Conservation (phyloP, 1,140 invertebrate genomes). For the Heliconius congener region DNA sequence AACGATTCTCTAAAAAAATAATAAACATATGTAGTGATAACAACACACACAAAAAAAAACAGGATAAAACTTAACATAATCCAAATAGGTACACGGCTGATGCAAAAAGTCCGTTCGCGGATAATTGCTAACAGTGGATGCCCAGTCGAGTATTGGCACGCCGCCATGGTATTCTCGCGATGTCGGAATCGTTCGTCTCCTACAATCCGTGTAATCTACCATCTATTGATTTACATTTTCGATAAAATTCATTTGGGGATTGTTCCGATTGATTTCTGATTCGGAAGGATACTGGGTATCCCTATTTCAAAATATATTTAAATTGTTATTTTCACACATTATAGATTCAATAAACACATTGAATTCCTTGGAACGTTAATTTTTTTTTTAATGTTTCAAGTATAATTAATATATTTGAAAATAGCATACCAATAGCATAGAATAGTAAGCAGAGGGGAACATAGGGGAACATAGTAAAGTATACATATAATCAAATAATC, state of each 20-base stretch:
- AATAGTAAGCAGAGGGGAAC: too few relatives aligned
- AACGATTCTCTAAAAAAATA: not conserved
- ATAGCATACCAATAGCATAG: too few relatives aligned
- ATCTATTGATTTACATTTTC: constrained; percentile 33
- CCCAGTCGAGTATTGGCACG: constrained; percentile 36
- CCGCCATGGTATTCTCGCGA: constrained; percentile 38
- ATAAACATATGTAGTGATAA: not conserved
- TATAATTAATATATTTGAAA: too few relatives aligned
- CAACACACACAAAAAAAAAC: not conserved
- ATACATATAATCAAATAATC: too few relatives aligned
- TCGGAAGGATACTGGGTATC: not conserved
- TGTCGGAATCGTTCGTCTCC: constrained; percentile 39
- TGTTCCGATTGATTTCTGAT: not conserved
- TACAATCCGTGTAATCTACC: constrained; percentile 40
- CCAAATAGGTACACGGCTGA: constrained; percentile 5
- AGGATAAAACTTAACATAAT: constrained; percentile 19
- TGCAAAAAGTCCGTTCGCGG: constrained; percentile 19
- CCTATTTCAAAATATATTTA: not conserved
- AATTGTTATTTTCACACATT: not conserved
- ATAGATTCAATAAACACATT: not conserved
- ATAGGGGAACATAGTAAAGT: too few relatives aligned
- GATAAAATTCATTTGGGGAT: constrained; percentile 23
- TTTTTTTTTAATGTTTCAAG: too few relatives aligned
- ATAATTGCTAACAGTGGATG: constrained; percentile 27
- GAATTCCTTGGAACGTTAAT: not conserved